Evolutionary conservation across 2,113 vertebrate genomes (phyloP).

Genomic region (Poicephalus meyeri): DNA sequence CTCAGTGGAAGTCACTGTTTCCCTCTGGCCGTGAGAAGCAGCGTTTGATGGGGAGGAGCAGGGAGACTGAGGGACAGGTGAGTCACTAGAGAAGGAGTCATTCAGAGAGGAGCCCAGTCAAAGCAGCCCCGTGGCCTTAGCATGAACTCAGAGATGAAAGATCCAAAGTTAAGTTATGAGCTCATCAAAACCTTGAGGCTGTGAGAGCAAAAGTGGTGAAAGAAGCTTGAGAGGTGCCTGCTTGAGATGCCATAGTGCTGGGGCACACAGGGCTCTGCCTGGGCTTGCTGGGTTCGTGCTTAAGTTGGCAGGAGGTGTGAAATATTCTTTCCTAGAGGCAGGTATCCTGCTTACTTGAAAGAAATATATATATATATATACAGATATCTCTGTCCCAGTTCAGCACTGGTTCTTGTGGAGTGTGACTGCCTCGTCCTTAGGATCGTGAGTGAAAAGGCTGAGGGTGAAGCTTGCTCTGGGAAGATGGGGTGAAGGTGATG

Average conservation of each 20-base stretch:
- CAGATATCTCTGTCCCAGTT: not conserved
- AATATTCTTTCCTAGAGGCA: not conserved
- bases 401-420: not conserved
- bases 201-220: slow-evolving; percentile 30
- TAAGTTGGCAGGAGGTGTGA: not conserved
- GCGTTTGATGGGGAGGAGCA: slow-evolving; percentile 13
- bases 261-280: slow-evolving; percentile 18
- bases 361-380: not conserved
- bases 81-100: slow-evolving; percentile 73
- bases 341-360: not conserved
- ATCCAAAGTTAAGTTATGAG: slow-evolving; percentile 56
- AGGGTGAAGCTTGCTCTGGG: not conserved
- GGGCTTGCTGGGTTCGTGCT: slow-evolving; percentile 1
- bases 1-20: not conserved
- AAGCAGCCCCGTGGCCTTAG: slow-evolving; percentile 69
- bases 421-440: not conserved
- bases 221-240: slow-evolving; percentile 1
- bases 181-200: slow-evolving; percentile 58
- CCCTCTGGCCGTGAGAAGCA: not conserved
- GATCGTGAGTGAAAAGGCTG: not conserved
- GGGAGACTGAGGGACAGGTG: slow-evolving; percentile 63
- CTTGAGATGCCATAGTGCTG: slow-evolving; percentile 36
- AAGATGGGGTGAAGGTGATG: not conserved
- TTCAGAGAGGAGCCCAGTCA: slow-evolving; percentile 77
- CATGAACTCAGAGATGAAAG: slow-evolving; percentile 67